These are phyloP conservation scores for Cisticola juncidis DNA, from an alignment of 2,113 vertebrate genomes.

Conservation along the genomic window DNA sequence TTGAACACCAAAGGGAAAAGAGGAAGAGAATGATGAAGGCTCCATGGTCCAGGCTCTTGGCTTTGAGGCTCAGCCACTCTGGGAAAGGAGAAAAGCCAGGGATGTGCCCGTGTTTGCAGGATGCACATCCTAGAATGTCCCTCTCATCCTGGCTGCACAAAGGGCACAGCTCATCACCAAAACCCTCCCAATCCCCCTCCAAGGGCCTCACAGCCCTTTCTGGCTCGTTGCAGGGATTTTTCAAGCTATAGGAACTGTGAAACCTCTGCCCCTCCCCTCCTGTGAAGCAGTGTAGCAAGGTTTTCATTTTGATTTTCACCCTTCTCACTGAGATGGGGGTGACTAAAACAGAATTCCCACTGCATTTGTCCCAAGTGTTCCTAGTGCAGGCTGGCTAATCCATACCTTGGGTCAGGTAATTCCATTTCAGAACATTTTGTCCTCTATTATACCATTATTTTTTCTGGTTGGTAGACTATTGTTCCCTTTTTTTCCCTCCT, in stretches of 20 bases:
- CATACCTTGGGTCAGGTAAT: background rate
- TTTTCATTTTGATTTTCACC: background rate
- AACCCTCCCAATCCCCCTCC: conserved; percentile 15
- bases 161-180: background rate
- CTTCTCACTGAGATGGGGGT: background rate
- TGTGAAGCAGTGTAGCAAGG: background rate
- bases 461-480: background rate
- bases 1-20: background rate
- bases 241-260: background rate
- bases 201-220: background rate
- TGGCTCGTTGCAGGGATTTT: background rate
- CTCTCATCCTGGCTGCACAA: background rate
- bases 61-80: background rate
- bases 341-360: background rate
- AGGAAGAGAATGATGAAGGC: background rate
- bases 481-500: background rate
- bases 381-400: background rate
- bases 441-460: background rate
- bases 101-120: background rate
- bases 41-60: background rate
- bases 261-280: background rate
- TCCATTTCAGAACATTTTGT: conserved; percentile 16
- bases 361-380: conserved; percentile 5
- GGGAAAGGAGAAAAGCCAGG: background rate
- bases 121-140: background rate